These are phyloP conservation scores for Myopa testacea DNA, from an alignment of 2,888 invertebrate species.

Conservation along the genomic window DNA sequence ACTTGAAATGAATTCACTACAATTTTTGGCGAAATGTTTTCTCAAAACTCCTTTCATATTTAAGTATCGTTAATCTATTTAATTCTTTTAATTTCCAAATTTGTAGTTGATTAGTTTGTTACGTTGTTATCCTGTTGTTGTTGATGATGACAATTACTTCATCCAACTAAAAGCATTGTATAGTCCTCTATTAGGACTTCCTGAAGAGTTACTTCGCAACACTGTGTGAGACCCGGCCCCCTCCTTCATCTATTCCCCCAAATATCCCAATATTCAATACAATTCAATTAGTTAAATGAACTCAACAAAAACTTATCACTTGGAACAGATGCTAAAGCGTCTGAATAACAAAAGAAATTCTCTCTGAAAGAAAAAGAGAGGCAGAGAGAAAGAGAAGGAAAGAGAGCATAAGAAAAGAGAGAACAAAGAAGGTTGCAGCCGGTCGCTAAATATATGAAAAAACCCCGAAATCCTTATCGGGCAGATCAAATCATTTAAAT, in stretches of 20 bases:
- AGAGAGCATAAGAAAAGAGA: background rate
- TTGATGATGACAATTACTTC: background rate
- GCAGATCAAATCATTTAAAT: slow-evolving; percentile 47
- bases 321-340: slow-evolving; percentile 51
- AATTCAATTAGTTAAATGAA: slow-evolving; percentile 54
- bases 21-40: no score
- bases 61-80: no score
- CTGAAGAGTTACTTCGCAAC: no score
- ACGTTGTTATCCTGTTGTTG: no score
- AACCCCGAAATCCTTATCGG: slow-evolving; percentile 26
- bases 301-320: slow-evolving; percentile 24
- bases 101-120: background rate
- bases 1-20: no score
- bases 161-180: no score
- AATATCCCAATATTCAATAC: slow-evolving; percentile 3
- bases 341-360: slow-evolving; percentile 3
- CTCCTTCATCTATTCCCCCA: background rate
- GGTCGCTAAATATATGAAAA: background rate
- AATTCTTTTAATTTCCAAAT: no score
- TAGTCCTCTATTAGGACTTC: no score
- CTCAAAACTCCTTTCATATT: no score
- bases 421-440: background rate
- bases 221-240: no score
- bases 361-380: background rate
- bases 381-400: background rate